A percentile compares a stretch with the other conserved stretches of the same genome.
Evolutionary conservation across 2,888 invertebrate genomes (phyloP).

Genomic region (Eudemis profundana): DNA sequence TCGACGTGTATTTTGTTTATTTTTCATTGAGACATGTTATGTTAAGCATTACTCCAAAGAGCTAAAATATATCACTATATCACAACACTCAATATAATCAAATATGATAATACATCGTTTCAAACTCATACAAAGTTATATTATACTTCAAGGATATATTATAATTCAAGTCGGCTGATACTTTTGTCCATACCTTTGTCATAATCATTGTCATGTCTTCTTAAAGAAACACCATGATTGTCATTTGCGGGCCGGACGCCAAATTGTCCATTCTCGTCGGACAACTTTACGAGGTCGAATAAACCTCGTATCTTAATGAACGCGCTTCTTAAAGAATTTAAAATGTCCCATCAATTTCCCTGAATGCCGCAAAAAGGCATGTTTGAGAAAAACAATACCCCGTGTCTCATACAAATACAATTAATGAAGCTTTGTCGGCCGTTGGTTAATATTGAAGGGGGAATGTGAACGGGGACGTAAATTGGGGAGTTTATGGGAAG

Average conservation of each 20-base stretch:
- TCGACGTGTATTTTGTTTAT: too few species aligned
- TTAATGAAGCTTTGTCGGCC: slow-evolving; percentile 45
- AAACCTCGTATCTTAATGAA: slow-evolving; percentile 32
- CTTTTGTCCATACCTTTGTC: too few species aligned
- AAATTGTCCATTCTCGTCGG: slow-evolving; percentile 8
- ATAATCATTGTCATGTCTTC: too few species aligned
- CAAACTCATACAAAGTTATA: too few species aligned
- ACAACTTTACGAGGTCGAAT: slow-evolving; percentile 36
- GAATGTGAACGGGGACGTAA: slow-evolving; percentile 43
- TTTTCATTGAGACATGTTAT: too few species aligned
- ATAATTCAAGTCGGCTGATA: too few species aligned
- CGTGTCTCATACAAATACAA: slow-evolving; percentile 48
- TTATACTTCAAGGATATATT: too few species aligned
- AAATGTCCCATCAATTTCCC: slow-evolving; percentile 42
- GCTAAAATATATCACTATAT: too few species aligned
- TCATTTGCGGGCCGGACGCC: slow-evolving; percentile 21
- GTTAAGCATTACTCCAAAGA: too few species aligned
- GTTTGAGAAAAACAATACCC: slow-evolving; percentile 41
- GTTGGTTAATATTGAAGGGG: slow-evolving; percentile 46
- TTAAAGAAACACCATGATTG: slow-evolving; percentile 1
- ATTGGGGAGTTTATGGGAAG: slow-evolving; percentile 42
- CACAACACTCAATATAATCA: too few species aligned
- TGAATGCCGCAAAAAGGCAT: slow-evolving; percentile 38
- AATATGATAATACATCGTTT: too few species aligned
- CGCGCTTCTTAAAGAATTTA: slow-evolving; percentile 38